Evolutionary conservation across 2,888 invertebrate species (phyloP), one percentile per base, ranked within the genome.

Genomic region (Phlogophora meticulosa): DNA sequence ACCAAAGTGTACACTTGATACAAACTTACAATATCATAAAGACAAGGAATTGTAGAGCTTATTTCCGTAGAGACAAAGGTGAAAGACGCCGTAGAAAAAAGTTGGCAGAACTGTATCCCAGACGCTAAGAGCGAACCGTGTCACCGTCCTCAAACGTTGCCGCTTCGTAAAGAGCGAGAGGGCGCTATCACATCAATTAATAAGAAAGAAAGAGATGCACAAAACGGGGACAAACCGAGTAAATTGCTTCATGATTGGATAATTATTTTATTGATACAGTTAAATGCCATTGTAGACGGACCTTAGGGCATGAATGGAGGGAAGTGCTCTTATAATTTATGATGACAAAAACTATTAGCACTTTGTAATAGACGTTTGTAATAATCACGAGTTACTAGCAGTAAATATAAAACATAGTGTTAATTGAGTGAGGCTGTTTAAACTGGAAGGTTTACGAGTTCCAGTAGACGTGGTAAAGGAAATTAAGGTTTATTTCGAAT

Each of bases 181-280:
- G 72, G 71, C 57, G 60, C 63, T 78, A 85, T 75, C 51, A 7
- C 13, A 4, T 11, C 15, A 32, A 11, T 49, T 46, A n/a, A 22
- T 48, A 22, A 7, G 86, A 55, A 67, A 40, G 82, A 91, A 62
- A 68, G 88, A 84, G 87, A 91, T 15, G 70, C 74, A 78, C 13
- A 56, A 86, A 70, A 75, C 81, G 85, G 88, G 88, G 89, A 91
- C 92, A 91, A 91, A 89, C 91, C 86, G 82, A 91, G 92, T 91
- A 92, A 94, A 94, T 94, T 94, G 94, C 88, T 87, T 85, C 90
- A 93, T 93, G 94, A 95, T 95, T 95, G 95, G 95, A 93, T 94
- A 95, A 95, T 95, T 94, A 93, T 94, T 94, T 93, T 94, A 94
- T 94, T 94, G 94, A 93, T 93, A 93, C 90, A 91, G 89, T 91